Evolutionary conservation across 2,113 vertebrate species (phyloP).

Genomic region (Corythoichthys haematopterus): DNA sequence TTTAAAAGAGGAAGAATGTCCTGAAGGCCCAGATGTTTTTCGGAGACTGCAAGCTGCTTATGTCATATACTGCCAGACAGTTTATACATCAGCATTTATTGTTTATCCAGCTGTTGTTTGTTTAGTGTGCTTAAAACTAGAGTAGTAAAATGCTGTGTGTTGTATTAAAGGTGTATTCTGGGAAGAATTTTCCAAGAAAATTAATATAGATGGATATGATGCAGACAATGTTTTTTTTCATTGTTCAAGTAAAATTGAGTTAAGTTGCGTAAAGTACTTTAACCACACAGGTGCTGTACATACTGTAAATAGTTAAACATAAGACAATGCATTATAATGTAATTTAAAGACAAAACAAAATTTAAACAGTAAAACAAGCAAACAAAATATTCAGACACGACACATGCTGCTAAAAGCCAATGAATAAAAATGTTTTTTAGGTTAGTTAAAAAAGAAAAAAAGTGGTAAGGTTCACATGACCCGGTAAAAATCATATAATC

Average conservation of each 20-base stretch:
- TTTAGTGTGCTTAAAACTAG: neutral
- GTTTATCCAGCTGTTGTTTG: conserved; percentile 17
- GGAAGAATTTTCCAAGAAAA: neutral
- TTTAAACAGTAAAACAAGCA: no score
- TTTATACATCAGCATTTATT: conserved; percentile 25
- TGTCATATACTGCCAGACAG: conserved; percentile 43
- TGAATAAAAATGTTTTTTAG: no score
- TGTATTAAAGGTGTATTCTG: neutral
- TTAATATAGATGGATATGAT: neutral
- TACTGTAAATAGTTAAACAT: no score
- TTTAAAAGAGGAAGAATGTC: conserved; percentile 54
- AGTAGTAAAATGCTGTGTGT: neutral
- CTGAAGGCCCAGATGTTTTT: conserved; percentile 58
- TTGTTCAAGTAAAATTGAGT: neutral
- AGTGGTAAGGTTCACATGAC: no score
- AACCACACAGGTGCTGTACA: no score
- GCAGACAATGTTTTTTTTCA: neutral
- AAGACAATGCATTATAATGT: no score
- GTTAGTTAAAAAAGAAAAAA: no score
- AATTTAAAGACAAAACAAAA: no score
- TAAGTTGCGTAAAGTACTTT: no score
- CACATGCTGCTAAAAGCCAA: no score
- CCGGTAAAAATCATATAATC: no score
- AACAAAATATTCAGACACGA: no score
- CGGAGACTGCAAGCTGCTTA: conserved; percentile 45